phyloP scores from a whole-genome alignment of 1,140 invertebrate species.

The Proales similis region DNA sequence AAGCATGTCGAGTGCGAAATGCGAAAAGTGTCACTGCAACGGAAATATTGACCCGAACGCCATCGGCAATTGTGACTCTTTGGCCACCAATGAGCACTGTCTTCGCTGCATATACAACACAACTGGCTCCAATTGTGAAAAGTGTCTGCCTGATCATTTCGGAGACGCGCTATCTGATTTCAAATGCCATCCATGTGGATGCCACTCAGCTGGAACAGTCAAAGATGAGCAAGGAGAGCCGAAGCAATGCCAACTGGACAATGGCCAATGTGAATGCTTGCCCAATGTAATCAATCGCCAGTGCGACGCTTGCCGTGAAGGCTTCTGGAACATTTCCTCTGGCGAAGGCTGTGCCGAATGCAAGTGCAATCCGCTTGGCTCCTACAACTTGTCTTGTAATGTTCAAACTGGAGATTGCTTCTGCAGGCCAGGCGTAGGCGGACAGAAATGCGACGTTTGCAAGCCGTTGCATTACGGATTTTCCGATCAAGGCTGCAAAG shows the following conservation, averaged over 20 bases:
- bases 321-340: conserved; percentile 34
- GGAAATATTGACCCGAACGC: conserved; percentile 79
- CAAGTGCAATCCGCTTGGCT: conserved; percentile 70
- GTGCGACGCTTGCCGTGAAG: conserved; percentile 37
- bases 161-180: conserved; percentile 63
- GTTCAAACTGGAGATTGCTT: conserved; percentile 68
- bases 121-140: conserved; percentile 70
- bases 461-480: conserved; percentile 73
- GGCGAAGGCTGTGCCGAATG: conserved; percentile 58
- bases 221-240: not conserved
- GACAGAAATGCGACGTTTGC: conserved; percentile 70
- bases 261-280: conserved; percentile 34
- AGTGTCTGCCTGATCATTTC: conserved; percentile 69
- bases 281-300: conserved; percentile 9
- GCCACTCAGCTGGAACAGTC: not conserved
- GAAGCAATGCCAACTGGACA: conserved; percentile 10
- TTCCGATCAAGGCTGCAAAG: conserved; percentile 67
- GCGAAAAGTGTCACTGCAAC: conserved; percentile 82
- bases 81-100: conserved; percentile 83
- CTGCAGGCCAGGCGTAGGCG: conserved; percentile 76
- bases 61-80: conserved; percentile 52
- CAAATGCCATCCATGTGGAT: conserved; percentile 63
- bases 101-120: conserved; percentile 95
- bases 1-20: conserved; percentile 57
- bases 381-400: conserved; percentile 65